phyloP scores from a whole-genome alignment of 1,140 invertebrate genomes.

The Aphis craccivora region DNA sequence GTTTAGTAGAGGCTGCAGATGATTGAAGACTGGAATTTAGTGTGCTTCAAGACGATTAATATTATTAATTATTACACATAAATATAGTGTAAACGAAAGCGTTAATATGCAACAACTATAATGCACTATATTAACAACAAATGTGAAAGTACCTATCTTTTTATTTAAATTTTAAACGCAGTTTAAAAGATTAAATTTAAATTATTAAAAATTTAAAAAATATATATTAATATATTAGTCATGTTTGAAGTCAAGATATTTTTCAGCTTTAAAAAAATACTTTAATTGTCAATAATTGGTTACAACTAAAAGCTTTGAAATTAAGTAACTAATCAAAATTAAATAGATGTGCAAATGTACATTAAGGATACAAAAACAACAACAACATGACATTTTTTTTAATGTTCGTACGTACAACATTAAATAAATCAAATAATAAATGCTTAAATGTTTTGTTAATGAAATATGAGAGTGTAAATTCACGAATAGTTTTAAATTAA shows the following conservation, averaged over 20 bases:
- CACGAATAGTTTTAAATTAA: background rate
- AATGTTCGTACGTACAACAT: background rate
- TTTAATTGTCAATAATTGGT: background rate
- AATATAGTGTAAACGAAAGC: background rate
- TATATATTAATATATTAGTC: no score
- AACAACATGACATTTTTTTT: background rate
- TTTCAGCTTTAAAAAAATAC: background rate
- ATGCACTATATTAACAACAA: background rate
- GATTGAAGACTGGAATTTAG: no score
- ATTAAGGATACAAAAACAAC: background rate
- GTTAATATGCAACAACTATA: background rate
- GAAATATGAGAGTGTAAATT: background rate
- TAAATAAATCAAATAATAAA: background rate
- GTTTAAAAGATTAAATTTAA: no score
- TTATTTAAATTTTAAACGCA: no score
- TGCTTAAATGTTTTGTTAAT: background rate
- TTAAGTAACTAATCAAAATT: background rate
- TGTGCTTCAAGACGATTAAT: no score
- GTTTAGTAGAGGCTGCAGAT: no score
- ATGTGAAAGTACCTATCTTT: background rate
- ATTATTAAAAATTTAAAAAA: no score
- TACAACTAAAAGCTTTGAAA: background rate
- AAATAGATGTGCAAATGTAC: background rate
- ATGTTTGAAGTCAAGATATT: no score
- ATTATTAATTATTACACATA: no score